Conservation (phyloP, 2,888 invertebrate species). For the Entomobrya proxima region DNA sequence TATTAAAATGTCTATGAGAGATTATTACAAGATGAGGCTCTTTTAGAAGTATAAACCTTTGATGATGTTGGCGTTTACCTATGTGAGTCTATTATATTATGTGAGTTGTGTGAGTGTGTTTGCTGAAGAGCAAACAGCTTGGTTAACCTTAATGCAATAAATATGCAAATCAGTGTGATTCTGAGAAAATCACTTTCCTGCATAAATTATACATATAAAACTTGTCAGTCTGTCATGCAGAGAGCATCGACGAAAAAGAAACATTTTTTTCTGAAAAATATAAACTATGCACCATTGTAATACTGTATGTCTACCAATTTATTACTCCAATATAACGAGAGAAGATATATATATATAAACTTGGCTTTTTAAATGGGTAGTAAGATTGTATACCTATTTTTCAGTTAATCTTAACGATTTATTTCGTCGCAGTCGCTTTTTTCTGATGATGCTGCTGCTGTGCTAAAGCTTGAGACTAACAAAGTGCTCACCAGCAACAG, state of each 20-base stretch:
- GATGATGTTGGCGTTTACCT: not conserved
- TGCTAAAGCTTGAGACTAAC: not conserved
- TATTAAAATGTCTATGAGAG: conserved; percentile 7
- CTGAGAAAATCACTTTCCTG: conserved; percentile 64
- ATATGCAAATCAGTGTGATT: conserved; percentile 63
- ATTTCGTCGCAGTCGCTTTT: not conserved
- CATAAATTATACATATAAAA: conserved; percentile 64
- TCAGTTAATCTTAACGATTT: conserved; percentile 42
- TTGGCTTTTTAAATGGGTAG: not conserved
- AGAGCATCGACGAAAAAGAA: conserved; percentile 9
- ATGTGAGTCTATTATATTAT: not conserved
- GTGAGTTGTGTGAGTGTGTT: conserved; percentile 33
- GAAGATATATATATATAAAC: not conserved
- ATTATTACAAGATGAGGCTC: not conserved
- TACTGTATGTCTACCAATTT: conserved; percentile 38
- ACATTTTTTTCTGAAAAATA: not conserved
- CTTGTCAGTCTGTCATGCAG: conserved; percentile 61
- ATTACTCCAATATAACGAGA: not conserved
- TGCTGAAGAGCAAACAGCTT: conserved; percentile 36
- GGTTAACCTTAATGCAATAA: conserved; percentile 60
- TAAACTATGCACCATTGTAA: not conserved
- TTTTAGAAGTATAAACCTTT: conserved; percentile 25
- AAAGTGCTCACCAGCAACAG: not conserved
- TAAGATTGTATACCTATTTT: not conserved
- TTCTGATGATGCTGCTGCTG: not conserved